A percentile compares a stretch with the other conserved stretches of the same genome.
phyloP scores from a whole-genome alignment of 2,888 invertebrate genomes.

The Cerceris ruficornis region DNA sequence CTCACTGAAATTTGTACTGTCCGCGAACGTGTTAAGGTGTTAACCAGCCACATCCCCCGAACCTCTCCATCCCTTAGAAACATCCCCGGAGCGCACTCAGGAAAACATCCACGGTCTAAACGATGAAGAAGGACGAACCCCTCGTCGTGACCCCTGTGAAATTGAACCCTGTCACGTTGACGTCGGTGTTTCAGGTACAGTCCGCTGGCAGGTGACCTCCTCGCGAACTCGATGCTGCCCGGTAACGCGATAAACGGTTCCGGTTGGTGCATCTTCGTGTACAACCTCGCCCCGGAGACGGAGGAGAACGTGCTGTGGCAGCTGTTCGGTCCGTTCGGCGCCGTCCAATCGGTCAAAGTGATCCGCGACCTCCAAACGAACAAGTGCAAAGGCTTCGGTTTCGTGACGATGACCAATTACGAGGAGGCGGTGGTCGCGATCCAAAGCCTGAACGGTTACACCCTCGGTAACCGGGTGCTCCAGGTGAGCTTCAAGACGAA shows the following conservation, averaged over 20 bases:
- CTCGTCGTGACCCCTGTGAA: neutral
- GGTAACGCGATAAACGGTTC: slow-evolving; percentile 87
- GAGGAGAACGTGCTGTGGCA: slow-evolving; percentile 98
- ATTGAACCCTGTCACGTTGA: slow-evolving; percentile 39
- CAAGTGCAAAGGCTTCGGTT: slow-evolving; percentile 97
- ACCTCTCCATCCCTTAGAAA: too few species aligned
- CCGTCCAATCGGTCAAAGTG: slow-evolving; percentile 96
- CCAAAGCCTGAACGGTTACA: slow-evolving; percentile 95
- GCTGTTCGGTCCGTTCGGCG: slow-evolving; percentile 97
- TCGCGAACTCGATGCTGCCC: slow-evolving; percentile 89
- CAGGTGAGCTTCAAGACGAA: slow-evolving; percentile 96
- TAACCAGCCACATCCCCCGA: too few species aligned
- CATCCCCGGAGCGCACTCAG: too few species aligned
- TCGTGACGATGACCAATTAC: slow-evolving; percentile 97
- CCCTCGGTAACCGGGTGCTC: slow-evolving; percentile 93
- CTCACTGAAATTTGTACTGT: too few species aligned
- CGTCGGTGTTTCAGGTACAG: slow-evolving; percentile 86
- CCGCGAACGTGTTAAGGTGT: too few species aligned
- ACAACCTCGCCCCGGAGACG: slow-evolving; percentile 97
- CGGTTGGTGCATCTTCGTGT: slow-evolving; percentile 97
- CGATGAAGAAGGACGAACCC: neutral
- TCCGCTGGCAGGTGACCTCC: slow-evolving; percentile 92
- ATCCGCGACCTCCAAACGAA: slow-evolving; percentile 95
- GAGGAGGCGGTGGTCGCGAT: slow-evolving; percentile 96
- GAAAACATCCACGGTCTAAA: neutral